Evolutionary conservation across 2,888 invertebrate species (phyloP).

Genomic region (Quadroppia sp.): DNA sequence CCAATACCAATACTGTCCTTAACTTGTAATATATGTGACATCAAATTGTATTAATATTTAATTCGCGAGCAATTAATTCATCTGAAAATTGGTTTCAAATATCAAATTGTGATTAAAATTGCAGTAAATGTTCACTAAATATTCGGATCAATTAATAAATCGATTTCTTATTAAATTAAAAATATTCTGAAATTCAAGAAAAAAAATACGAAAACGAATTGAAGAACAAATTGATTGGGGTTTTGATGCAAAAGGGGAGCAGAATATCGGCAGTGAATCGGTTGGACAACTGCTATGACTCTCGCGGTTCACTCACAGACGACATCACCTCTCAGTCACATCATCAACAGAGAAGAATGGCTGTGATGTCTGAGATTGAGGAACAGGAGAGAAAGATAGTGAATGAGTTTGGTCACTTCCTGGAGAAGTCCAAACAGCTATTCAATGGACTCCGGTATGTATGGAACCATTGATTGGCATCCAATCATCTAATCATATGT

Average conservation of each 20-base stretch:
- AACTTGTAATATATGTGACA: not conserved
- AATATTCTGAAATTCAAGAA: not conserved
- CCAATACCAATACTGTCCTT: not conserved
- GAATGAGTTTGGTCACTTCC: constrained; percentile 88
- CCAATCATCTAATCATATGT: not conserved
- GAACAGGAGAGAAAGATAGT: constrained; percentile 86
- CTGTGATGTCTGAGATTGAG: constrained; percentile 67
- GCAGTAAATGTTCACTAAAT: not conserved
- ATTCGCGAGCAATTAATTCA: not conserved
- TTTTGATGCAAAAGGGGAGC: constrained; percentile 37
- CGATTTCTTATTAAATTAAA: constrained; percentile 8
- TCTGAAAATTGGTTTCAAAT: not conserved
- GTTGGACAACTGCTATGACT: constrained; percentile 44
- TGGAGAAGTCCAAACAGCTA: constrained; percentile 94
- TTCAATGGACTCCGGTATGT: constrained; percentile 87
- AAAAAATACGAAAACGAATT: not conserved
- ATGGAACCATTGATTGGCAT: not conserved
- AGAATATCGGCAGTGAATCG: constrained; percentile 38
- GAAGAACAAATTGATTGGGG: not conserved
- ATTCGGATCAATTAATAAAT: constrained; percentile 11
- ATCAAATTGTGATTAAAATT: not conserved
- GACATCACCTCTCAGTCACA: constrained; percentile 30
- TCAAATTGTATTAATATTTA: not conserved
- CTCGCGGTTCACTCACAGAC: constrained; percentile 42
- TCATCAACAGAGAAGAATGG: constrained; percentile 46